These are phyloP conservation scores for Ficedula albicollis DNA, from an alignment of 2,797 vertebrate species.

Conservation along the genomic window DNA sequence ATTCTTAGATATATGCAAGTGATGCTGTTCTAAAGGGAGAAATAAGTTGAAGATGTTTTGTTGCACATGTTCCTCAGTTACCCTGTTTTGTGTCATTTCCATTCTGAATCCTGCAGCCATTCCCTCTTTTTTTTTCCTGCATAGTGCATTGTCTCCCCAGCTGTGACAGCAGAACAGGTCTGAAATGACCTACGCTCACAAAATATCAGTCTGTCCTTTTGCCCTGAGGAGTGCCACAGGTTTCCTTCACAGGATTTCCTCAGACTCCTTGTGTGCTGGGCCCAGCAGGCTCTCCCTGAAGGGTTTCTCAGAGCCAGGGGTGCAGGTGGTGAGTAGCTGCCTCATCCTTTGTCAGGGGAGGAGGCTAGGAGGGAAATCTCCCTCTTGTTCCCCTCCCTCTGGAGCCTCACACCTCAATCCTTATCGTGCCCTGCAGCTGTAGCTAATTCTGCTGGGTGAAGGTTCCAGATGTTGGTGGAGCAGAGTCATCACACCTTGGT, in stretches of 20 bases:
- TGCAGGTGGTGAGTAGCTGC: neutral
- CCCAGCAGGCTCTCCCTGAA: neutral
- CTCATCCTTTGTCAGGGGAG: neutral
- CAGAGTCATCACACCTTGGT: accelerated
- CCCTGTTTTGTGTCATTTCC: no score
- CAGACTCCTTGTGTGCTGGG: neutral
- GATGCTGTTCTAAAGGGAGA: neutral
- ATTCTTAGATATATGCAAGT: neutral
- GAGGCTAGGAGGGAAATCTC: no score
- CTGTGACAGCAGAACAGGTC: neutral
- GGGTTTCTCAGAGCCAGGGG: neutral
- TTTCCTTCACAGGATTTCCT: neutral
- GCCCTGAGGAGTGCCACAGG: neutral
- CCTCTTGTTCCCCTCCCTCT: neutral
- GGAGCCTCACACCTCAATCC: neutral
- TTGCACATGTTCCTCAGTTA: neutral
- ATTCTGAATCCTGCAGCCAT: neutral
- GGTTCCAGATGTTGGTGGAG: neutral
- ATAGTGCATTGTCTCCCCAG: accelerated
- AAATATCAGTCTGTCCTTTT: neutral
- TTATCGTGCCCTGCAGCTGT: neutral
- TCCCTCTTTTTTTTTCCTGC: neutral
- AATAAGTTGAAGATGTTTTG: neutral
- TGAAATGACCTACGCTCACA: neutral
- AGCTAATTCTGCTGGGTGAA: neutral